phyloP scores from a whole-genome alignment of 2,113 vertebrate species.

The Triplophysa tibetana region DNA sequence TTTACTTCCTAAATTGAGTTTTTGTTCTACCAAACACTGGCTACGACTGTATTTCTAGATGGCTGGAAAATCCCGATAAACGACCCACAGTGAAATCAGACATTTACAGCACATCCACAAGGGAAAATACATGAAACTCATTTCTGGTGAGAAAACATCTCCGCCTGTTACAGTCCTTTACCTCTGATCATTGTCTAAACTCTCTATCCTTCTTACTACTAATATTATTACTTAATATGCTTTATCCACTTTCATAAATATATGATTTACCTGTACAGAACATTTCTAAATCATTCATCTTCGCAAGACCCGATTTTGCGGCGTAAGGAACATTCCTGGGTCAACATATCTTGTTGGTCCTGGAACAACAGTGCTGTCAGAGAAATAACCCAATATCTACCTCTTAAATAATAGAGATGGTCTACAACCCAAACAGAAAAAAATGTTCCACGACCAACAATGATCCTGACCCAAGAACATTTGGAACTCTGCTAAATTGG shows the following conservation, averaged over 20 bases:
- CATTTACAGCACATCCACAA: slow-evolving; percentile 22
- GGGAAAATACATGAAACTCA: slow-evolving; percentile 20
- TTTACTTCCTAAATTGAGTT: neutral
- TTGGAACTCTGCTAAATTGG: too few species aligned
- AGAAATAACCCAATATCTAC: too few species aligned
- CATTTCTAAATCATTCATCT: neutral
- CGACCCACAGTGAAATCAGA: neutral
- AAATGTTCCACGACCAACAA: neutral
- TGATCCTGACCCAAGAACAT: too few species aligned
- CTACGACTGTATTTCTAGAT: slow-evolving; percentile 6
- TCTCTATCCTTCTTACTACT: slow-evolving; percentile 7
- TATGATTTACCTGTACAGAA: neutral
- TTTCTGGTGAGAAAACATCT: slow-evolving; percentile 1
- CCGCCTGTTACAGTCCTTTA: slow-evolving; percentile 21
- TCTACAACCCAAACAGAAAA: too few species aligned
- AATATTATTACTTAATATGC: slow-evolving; percentile 29
- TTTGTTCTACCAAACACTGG: neutral
- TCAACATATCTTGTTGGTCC: too few species aligned
- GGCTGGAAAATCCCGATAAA: neutral
- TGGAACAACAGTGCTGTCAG: too few species aligned
- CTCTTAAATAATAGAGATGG: too few species aligned
- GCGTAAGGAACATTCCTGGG: too few species aligned
- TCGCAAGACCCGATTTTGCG: too few species aligned
- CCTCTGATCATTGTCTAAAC: slow-evolving; percentile 29
- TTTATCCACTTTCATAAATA: slow-evolving; percentile 17